A percentile compares a stretch with the other conserved stretches of the same genome.
These are phyloP conservation scores for Tenualosa thibaudeaui DNA, from an alignment of 2,797 vertebrate genomes.

Conservation along the genomic window DNA sequence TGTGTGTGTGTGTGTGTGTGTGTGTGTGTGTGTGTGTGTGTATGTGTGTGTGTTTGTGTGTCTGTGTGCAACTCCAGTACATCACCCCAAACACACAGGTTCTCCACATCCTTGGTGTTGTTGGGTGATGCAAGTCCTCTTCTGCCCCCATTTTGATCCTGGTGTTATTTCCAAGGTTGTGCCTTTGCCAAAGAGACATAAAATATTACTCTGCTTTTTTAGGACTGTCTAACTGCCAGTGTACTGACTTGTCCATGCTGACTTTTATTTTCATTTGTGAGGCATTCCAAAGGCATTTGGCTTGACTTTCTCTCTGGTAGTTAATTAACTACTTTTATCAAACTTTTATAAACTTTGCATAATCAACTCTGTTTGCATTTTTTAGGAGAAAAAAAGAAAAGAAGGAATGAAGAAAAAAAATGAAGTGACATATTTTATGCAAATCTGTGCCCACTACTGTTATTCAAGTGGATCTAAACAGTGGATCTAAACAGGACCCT, in stretches of 20 bases:
- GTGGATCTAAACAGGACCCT: background rate
- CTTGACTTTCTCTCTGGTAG: background rate
- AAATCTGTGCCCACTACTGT: background rate
- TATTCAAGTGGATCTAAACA: background rate
- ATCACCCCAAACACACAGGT: background rate
- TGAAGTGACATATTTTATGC: background rate
- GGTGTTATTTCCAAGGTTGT: background rate
- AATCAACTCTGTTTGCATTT: background rate
- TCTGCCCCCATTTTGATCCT: background rate
- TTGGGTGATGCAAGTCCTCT: background rate
- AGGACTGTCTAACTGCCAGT: background rate
- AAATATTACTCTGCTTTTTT: conserved; percentile 8
- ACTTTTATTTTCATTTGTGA: background rate
- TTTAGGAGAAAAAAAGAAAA: background rate
- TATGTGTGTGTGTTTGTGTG: too few relatives aligned
- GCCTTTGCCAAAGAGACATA: background rate
- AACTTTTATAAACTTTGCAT: background rate
- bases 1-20: too few relatives aligned
- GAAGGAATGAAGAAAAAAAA: background rate
- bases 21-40: too few relatives aligned
- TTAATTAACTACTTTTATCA: background rate
- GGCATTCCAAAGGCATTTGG: too few relatives aligned
- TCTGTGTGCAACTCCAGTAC: background rate
- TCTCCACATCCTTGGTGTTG: background rate
- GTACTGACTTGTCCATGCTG: background rate